phyloP scores from a whole-genome alignment of 2,888 invertebrate genomes.

The Prenolepis imparis region DNA sequence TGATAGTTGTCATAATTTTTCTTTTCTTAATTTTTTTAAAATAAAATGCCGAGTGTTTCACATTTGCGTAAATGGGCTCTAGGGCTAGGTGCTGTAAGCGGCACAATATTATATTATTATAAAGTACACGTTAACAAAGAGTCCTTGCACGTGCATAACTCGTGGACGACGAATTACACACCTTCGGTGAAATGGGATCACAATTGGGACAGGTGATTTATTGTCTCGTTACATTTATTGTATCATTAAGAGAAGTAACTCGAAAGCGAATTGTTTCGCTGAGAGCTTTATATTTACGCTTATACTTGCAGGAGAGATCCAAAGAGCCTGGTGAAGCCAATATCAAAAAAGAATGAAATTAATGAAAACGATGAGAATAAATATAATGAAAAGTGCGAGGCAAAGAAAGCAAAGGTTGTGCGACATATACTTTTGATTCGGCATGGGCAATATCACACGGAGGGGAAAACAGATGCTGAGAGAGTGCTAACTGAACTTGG shows the following conservation, averaged over 20 bases:
- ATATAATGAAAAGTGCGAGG: constrained; percentile 90
- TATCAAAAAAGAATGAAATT: constrained; percentile 85
- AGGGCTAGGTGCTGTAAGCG: constrained; percentile 90
- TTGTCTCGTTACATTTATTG: neutral
- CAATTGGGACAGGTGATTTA: constrained; percentile 94
- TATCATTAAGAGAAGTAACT: neutral
- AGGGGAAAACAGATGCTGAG: constrained; percentile 91
- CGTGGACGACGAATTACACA: constrained; percentile 91
- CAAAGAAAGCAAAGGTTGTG: constrained; percentile 88
- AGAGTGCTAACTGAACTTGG: constrained; percentile 94
- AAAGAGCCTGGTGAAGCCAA: constrained; percentile 90
- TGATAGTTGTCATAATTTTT: constrained; percentile 8
- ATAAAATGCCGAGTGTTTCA: constrained; percentile 60
- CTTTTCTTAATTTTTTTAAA: neutral
- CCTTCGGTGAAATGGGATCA: constrained; percentile 93
- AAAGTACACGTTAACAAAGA: constrained; percentile 85
- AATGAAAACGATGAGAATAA: constrained; percentile 89
- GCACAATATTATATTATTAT: constrained; percentile 89
- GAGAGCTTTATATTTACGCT: neutral
- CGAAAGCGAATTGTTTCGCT: neutral
- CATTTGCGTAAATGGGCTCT: constrained; percentile 88
- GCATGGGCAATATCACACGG: constrained; percentile 97
- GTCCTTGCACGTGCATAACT: constrained; percentile 87
- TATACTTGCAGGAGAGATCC: constrained; percentile 91
- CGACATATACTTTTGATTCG: constrained; percentile 96